phyloP scores from a whole-genome alignment of 2,113 vertebrate species.

The Brachypodius melanocephalos region DNA sequence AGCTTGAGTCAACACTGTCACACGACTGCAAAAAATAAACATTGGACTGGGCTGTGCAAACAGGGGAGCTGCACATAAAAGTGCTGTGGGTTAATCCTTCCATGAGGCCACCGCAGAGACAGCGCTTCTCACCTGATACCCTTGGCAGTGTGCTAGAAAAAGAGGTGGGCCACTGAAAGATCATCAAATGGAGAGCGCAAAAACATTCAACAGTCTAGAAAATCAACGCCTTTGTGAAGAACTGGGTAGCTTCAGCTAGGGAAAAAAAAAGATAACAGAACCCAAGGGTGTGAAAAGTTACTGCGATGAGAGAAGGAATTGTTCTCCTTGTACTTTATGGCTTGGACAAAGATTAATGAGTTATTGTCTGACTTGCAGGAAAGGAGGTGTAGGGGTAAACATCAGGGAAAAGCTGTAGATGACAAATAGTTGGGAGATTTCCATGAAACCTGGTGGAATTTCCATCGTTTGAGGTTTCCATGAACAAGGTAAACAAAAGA shows the following conservation, averaged over 20 bases:
- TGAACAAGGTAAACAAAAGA: not conserved
- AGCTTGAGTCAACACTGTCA: conserved; percentile 55
- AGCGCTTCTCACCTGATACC: not conserved
- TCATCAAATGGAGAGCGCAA: not conserved
- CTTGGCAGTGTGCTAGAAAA: not conserved
- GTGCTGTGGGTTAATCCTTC: not conserved
- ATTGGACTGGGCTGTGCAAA: not conserved
- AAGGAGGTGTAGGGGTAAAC: not conserved
- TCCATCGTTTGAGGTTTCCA: not conserved
- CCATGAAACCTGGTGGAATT: not conserved
- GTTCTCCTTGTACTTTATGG: not conserved
- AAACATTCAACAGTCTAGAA: not conserved
- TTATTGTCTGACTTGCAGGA: not conserved
- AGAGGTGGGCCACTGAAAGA: not conserved
- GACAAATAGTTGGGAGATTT: not conserved
- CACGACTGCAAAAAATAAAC: conserved; percentile 40
- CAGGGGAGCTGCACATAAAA: not conserved
- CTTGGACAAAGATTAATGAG: not conserved
- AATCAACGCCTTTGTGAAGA: not conserved
- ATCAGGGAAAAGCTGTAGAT: not conserved
- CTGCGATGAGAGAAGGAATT: not conserved
- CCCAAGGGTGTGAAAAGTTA: not conserved
- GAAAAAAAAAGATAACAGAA: not conserved
- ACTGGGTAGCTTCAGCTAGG: not conserved
- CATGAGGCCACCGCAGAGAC: accelerated